Percentiles rank a stretch among this genome's conserved stretches.
Conservation (phyloP, 2,888 invertebrate genomes). For the Cybosia mesomella region DNA sequence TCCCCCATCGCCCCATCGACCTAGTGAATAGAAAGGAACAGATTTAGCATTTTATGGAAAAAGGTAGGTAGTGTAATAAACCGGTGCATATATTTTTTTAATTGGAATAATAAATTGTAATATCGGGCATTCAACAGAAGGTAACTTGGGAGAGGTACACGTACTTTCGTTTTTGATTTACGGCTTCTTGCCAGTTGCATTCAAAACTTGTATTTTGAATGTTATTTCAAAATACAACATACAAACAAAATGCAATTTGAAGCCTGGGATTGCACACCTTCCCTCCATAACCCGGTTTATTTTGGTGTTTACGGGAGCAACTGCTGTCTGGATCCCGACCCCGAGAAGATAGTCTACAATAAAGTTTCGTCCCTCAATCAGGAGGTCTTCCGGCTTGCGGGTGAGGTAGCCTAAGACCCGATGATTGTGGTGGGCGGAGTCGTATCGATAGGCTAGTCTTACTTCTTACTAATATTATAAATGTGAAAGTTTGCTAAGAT, state of each 20-base stretch:
- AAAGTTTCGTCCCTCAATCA: background rate
- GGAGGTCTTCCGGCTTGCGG: no score
- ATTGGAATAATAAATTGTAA: background rate
- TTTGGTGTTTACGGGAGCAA: background rate
- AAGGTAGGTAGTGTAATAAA: slow-evolving; percentile 25
- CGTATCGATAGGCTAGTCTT: no score
- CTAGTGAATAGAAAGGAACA: slow-evolving; percentile 39
- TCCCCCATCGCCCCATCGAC: slow-evolving; percentile 29
- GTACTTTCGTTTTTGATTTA: no score
- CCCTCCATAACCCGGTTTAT: background rate
- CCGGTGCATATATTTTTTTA: slow-evolving; percentile 25
- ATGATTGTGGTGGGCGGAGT: no score
- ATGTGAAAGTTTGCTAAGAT: no score
- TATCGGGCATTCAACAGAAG: background rate
- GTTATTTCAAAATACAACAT: no score
- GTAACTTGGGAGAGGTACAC: background rate
- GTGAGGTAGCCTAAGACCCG: no score
- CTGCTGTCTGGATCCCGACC: background rate
- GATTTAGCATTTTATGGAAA: slow-evolving; percentile 44
- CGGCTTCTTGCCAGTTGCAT: background rate
- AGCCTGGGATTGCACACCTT: background rate
- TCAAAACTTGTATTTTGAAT: no score
- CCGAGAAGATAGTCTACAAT: background rate
- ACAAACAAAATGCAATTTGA: no score
- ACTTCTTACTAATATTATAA: no score